Base-by-base conservation (phyloP, 2,888 invertebrate genomes). In the Chaetoderma sp. region DNA sequence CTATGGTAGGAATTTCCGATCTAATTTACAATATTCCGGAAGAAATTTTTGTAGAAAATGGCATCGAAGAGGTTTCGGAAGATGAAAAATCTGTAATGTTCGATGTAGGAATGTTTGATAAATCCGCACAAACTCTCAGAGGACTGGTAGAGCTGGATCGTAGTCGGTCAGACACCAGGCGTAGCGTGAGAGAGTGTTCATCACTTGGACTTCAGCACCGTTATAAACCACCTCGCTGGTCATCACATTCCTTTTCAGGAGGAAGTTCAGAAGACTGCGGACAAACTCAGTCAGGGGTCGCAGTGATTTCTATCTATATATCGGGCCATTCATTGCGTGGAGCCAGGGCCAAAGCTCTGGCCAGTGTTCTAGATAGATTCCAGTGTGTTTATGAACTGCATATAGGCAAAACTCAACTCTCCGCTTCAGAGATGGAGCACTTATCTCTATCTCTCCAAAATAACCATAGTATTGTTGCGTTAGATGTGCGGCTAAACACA, bases 361-460 rank as follows among this genome's bases (percentile, higher is more conserved):
- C 79, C 4, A 59, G 63, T 1, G 70, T 83, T 10, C 63, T 85
- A 13, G 72, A 68, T 44, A 72, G 72, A 23, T 74, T 80, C 60
- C 67, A 75, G 23, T 83, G 83, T 62, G 75, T 85, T 49, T 62
- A 80, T 55, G 83, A 84, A 67, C 69, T 85, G n/a, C 76, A 78
- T 45, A 64, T 84, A 8, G 82, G 81, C 5, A 83, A 83, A 68
- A 81, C 80, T 1, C 80, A 80, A 64, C 63, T 85, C 16, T 74
- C 61, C 2, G 78, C 75, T 28, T 68, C 70, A n/a, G 81, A 81
- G 60, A 73, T 82, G 60, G 71, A 66, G 1, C 69, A 70, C 13
- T 50, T 83, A 3, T 71, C 78, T 4, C 60, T 68, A 21, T 74
- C 82, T 4, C 57, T 83, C 36, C 65, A 73, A n/a, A 65, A 68